Conservation (phyloP, 2,113 vertebrate species). For the Holacanthus passer region DNA sequence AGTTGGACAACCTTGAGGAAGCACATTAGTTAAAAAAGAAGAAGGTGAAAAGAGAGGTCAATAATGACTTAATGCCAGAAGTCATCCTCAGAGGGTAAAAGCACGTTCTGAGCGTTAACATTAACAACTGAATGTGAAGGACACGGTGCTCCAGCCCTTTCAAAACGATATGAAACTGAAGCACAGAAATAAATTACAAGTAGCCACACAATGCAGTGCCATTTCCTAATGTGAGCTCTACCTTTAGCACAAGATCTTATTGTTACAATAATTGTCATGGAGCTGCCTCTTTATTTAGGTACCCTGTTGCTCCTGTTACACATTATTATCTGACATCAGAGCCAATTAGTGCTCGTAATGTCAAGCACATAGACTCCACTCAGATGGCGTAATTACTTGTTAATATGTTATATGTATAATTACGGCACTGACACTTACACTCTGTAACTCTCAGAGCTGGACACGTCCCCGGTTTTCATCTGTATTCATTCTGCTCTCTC, state of each 20-base stretch:
- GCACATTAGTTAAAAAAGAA: not conserved
- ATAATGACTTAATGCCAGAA: not conserved
- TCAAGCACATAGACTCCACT: not conserved
- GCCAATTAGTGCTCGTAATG: slow-evolving; percentile 27
- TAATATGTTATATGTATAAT: slow-evolving; percentile 28
- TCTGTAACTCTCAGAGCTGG: not conserved
- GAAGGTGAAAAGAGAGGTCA: slow-evolving; percentile 18
- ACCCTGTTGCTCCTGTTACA: not conserved
- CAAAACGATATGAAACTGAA: slow-evolving; percentile 21
- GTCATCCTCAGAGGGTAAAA: not conserved
- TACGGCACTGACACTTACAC: slow-evolving; percentile 1
- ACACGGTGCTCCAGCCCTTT: not conserved
- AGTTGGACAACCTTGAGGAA: slow-evolving; percentile 9
- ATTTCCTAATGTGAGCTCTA: slow-evolving; percentile 2
- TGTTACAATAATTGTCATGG: slow-evolving; percentile 40
- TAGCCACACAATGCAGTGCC: not conserved
- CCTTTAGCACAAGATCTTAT: slow-evolving; percentile 1
- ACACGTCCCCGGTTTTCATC: slow-evolving; percentile 31
- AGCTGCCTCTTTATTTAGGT: slow-evolving; percentile 42
- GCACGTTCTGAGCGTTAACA: not conserved
- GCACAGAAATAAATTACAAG: slow-evolving; percentile 11
- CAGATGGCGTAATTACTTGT: slow-evolving; percentile 22
- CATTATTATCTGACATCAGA: slow-evolving; percentile 23
- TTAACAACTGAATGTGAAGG: slow-evolving; percentile 15
- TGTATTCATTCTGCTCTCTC: slow-evolving; percentile 42